Evolutionary conservation across 2,888 invertebrate genomes (phyloP).

Genomic region (Erpobdella octoculata): DNA sequence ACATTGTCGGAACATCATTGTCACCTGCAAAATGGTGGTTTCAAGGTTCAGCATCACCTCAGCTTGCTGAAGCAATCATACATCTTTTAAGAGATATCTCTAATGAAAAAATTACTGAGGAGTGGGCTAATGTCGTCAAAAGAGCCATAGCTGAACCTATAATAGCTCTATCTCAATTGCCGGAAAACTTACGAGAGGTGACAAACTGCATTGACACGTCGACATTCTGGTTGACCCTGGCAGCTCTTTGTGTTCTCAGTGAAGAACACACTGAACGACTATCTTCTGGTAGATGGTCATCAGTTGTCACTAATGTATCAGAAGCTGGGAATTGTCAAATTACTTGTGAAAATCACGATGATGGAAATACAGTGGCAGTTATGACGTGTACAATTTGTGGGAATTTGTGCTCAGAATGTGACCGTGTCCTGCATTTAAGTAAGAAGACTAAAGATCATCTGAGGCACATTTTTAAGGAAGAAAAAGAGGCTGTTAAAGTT

Average conservation of each 20-base stretch:
- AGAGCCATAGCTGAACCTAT: slow-evolving; percentile 79
- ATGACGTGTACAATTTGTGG: slow-evolving; percentile 86
- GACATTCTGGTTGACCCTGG: slow-evolving; percentile 78
- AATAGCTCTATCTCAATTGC: slow-evolving; percentile 70
- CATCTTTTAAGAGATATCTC: slow-evolving; percentile 77
- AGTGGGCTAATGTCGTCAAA: slow-evolving; percentile 80
- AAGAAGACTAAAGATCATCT: slow-evolving; percentile 75
- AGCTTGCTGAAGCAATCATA: slow-evolving; percentile 79
- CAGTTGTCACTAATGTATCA: slow-evolving; percentile 22
- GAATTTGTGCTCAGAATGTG: slow-evolving; percentile 88
- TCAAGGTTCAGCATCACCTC: slow-evolving; percentile 71
- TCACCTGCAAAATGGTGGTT: slow-evolving; percentile 66
- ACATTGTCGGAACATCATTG: slow-evolving; percentile 9
- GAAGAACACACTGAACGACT: slow-evolving; percentile 77
- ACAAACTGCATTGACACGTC: slow-evolving; percentile 73
- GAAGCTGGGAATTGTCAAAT: slow-evolving; percentile 58
- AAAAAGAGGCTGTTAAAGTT: slow-evolving; percentile 87
- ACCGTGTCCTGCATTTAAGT: slow-evolving; percentile 85
- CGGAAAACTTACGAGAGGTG: slow-evolving; percentile 68
- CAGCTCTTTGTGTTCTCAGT: slow-evolving; percentile 83
- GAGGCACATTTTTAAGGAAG: slow-evolving; percentile 85
- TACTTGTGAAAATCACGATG: slow-evolving; percentile 90
- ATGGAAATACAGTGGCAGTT: slow-evolving; percentile 81
- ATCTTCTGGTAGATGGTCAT: slow-evolving; percentile 69
- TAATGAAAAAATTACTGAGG: slow-evolving; percentile 74